Evolutionary conservation across 2,113 vertebrate species (phyloP), one percentile per base, ranked within the genome.

Genomic region (Danionella cerebrum): DNA sequence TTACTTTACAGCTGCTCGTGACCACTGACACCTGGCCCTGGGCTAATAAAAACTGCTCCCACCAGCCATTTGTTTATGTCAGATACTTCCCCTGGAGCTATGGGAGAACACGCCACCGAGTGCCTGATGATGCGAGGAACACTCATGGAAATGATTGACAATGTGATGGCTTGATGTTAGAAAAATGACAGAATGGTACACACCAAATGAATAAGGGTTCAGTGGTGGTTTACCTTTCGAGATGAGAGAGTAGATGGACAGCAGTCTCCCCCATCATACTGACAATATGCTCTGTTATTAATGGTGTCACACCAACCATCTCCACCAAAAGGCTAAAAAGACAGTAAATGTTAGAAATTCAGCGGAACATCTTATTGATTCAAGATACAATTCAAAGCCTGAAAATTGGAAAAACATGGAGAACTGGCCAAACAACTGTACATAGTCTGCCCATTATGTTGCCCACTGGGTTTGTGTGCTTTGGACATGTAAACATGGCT

Each of bases 291-390:
- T 33, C 95, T 80, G 81, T 99, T 99, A 82, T 99, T 98, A 84
- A 95, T 94, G 39, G 93, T 96, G 78, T 99, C 96, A 22, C 96
- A 99, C 95, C 95, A 99, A 44, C 93, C 96, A 0, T 99, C 96
- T 16, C 91, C 94, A 79, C 89, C 92, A 75, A 98, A 98, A 63
- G 96, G 96, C 96, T 98, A 65, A 27, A 63, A 50, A 80, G 36
- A 76, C 51, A 64, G 48, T 64, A 4, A n/a, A 16, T 4, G 8
- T 29, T 4, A 33, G 4, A 31, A 7, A 31, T 31, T 31, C 29
- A 31, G n/a, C n/a, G n/a, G 7, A 31, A 4, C 7, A 31, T 31
- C 4, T 31, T 31, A 4, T 7, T 31, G 7, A 31, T 31, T 31
- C 7, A 31, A 31, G 7, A 4, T 7, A 4, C 7, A 31, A 4